phyloP scores from a whole-genome alignment of 2,797 vertebrate species.

The Malacoctenus gilli region DNA sequence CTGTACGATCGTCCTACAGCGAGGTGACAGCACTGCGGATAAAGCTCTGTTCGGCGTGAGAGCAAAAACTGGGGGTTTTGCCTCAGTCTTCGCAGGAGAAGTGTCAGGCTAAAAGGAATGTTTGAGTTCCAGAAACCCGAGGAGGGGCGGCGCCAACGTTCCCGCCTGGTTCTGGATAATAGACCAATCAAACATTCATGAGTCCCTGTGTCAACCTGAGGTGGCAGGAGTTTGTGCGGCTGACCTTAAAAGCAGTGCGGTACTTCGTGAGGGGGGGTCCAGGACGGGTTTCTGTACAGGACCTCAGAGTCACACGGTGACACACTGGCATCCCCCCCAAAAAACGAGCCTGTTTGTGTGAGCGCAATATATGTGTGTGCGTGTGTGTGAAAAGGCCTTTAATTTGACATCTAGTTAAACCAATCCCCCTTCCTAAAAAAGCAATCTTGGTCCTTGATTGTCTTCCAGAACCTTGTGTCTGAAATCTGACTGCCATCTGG shows the following conservation, averaged over 20 bases:
- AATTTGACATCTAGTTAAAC: constrained; percentile 76
- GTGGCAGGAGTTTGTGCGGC: constrained; percentile 44
- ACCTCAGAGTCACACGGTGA: constrained; percentile 53
- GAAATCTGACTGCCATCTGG: constrained; percentile 79
- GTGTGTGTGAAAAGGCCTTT: constrained; percentile 47
- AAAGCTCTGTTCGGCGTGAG: constrained; percentile 37
- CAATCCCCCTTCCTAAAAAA: constrained; percentile 72
- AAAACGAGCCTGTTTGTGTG: constrained; percentile 25
- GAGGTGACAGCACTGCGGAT: constrained; percentile 69
- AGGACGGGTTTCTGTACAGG: constrained; percentile 59
- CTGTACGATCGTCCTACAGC: constrained; percentile 52
- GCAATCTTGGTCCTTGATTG: constrained; percentile 79
- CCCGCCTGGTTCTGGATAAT: constrained; percentile 60
- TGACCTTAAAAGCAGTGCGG: constrained; percentile 52
- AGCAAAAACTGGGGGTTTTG: no score
- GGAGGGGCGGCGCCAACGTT: no score
- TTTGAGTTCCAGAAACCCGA: constrained; percentile 66
- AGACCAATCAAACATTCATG: constrained; percentile 76
- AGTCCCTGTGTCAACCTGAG: constrained; percentile 62
- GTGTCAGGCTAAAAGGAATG: constrained; percentile 63
- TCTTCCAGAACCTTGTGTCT: constrained; percentile 74
- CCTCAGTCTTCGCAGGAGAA: constrained; percentile 43
- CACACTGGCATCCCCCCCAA: constrained; percentile 14
- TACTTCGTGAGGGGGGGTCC: constrained; percentile 55
- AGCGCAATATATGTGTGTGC: constrained; percentile 5